phyloP scores from a whole-genome alignment of 2,113 vertebrate species.

The Ramphastos sulfuratus region DNA sequence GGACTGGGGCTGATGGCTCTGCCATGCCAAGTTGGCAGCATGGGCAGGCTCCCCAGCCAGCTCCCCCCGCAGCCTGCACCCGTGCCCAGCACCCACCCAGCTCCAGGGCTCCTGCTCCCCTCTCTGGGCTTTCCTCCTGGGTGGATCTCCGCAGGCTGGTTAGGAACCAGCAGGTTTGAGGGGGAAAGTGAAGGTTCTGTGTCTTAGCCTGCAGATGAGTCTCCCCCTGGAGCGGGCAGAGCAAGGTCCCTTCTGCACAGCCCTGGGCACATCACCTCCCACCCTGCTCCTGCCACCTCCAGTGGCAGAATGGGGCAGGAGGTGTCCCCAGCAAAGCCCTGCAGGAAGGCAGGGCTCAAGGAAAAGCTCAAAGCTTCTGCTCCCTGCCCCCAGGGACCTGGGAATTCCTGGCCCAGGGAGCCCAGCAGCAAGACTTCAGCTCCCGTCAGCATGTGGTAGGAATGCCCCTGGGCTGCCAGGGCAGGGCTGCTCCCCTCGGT shows the following conservation, averaged over 20 bases:
- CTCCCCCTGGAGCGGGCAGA: neutral
- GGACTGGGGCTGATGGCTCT: conserved; percentile 31
- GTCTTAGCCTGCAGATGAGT: neutral
- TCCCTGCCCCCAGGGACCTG: neutral
- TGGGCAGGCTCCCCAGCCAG: neutral
- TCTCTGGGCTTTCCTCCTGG: neutral
- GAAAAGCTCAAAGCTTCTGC: neutral
- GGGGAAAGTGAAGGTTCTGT: neutral
- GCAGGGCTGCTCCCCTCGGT: neutral
- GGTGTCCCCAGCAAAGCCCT: neutral
- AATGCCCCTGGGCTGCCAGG: neutral
- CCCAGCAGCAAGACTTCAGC: neutral
- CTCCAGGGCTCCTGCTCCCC: neutral
- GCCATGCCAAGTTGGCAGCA: conserved; percentile 48
- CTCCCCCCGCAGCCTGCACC: neutral
- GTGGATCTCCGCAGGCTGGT: neutral
- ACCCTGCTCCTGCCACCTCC: neutral
- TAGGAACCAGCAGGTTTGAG: neutral
- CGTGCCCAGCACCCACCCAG: fast-evolving
- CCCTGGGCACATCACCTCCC: neutral
- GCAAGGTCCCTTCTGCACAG: neutral
- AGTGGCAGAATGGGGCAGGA: neutral
- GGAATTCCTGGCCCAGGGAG: neutral
- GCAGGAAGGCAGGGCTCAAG: neutral
- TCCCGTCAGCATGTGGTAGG: neutral